These are phyloP conservation scores for Oxyura jamaicensis DNA, from an alignment of 2,113 vertebrate species.

Conservation along the genomic window DNA sequence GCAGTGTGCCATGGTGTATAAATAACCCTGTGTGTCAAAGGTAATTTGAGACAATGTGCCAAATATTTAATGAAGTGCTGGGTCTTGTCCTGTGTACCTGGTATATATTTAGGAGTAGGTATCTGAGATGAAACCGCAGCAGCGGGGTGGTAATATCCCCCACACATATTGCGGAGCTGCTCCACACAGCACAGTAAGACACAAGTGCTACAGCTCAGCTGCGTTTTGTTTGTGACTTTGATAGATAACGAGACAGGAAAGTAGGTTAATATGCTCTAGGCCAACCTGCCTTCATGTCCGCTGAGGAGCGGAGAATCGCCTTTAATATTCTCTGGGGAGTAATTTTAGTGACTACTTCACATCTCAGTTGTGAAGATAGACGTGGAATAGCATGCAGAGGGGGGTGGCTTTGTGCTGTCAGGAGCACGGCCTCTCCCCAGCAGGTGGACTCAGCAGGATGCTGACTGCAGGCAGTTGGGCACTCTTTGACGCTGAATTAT, in stretches of 20 bases:
- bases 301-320: neutral
- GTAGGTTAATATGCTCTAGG: neutral
- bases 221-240: neutral
- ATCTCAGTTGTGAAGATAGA: neutral
- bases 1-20: neutral
- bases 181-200: fast-evolving
- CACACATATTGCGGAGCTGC: neutral
- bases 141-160: neutral
- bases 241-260: neutral
- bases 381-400: neutral
- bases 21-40: neutral
- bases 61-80: neutral
- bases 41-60: neutral
- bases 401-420: fast-evolving
- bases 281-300: neutral
- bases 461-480: fast-evolving
- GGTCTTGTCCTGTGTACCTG: neutral
- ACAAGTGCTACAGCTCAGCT: neutral
- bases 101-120: neutral
- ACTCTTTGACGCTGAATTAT: fast-evolving
- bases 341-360: neutral
- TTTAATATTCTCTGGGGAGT: neutral
- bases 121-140: neutral
- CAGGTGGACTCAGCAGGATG: neutral
- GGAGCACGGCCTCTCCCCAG: neutral